phyloP scores from a whole-genome alignment of 53 echinoderm and acorn worm species.

The Henricia sp. region DNA sequence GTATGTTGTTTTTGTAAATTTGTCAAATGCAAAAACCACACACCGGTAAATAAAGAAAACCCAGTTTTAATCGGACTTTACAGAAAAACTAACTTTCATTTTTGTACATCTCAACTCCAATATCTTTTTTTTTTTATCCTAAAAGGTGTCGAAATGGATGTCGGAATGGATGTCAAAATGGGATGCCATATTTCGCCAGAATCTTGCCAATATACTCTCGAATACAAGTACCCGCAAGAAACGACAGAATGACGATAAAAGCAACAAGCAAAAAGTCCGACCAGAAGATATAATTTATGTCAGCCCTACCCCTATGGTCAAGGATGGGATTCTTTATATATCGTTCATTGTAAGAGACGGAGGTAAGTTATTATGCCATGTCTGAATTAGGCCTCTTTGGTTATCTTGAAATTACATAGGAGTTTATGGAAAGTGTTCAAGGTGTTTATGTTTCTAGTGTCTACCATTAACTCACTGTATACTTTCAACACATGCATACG shows the following conservation, averaged over 20 bases:
- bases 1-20: no score
- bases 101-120: not conserved
- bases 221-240: not conserved
- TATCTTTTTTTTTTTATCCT: not conserved
- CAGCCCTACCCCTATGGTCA: conserved; percentile 14
- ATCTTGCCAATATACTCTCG: not conserved
- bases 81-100: no score
- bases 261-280: not conserved
- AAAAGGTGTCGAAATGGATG: not conserved
- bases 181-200: not conserved
- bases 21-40: no score
- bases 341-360: conserved; percentile 16
- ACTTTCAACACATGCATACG: not conserved
- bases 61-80: no score
- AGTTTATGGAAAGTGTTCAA: not conserved
- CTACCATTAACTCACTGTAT: not conserved
- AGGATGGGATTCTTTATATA: conserved; percentile 1
- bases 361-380: not conserved
- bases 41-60: no score
- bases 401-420: not conserved
- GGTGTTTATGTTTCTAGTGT: not conserved
- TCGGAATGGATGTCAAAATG: not conserved
- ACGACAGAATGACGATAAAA: not conserved
- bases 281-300: conserved; percentile 42
- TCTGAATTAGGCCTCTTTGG: not conserved